Evolutionary conservation across 2,797 vertebrate genomes (phyloP).

Genomic region (Periophthalmus magnuspinnatus): DNA sequence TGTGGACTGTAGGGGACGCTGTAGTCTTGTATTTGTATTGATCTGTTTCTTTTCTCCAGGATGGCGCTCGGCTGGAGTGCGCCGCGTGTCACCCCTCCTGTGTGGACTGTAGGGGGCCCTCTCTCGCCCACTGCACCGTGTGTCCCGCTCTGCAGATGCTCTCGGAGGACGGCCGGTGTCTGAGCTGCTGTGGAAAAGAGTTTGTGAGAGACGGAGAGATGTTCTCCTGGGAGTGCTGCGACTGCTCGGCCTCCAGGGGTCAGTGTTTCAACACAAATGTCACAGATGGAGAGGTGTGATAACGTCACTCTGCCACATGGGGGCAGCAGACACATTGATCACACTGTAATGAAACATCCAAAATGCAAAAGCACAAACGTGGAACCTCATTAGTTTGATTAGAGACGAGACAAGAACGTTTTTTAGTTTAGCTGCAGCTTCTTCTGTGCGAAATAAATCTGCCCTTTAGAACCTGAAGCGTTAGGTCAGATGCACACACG

Average conservation of each 20-base stretch:
- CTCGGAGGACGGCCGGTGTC: conserved; percentile 82
- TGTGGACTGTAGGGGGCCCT: conserved; percentile 83
- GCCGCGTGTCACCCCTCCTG: conserved; percentile 82
- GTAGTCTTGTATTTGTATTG: neutral
- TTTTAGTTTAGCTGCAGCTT: no score
- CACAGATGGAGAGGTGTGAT: no score
- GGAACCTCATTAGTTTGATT: no score
- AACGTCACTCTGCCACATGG: no score
- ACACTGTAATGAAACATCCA: no score
- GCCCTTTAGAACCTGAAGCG: no score
- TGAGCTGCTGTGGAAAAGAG: conserved; percentile 82
- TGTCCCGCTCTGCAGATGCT: conserved; percentile 78
- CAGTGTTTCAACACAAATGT: neutral
- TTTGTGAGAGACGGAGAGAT: neutral
- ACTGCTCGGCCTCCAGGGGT: conserved; percentile 80
- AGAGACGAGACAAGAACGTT: no score
- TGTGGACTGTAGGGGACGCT: no score
- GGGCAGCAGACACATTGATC: no score
- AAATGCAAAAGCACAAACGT: no score
- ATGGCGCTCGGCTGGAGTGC: conserved; percentile 62
- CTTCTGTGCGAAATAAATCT: no score
- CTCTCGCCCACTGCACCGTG: conserved; percentile 80
- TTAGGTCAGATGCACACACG: no score
- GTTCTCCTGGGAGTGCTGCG: conserved; percentile 81
- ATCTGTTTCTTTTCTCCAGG: conserved; percentile 26